A percentile compares a stretch with the other conserved stretches of the same genome.
Conservation (phyloP, 2,888 invertebrate species). For the Oxycera nigricornis region DNA sequence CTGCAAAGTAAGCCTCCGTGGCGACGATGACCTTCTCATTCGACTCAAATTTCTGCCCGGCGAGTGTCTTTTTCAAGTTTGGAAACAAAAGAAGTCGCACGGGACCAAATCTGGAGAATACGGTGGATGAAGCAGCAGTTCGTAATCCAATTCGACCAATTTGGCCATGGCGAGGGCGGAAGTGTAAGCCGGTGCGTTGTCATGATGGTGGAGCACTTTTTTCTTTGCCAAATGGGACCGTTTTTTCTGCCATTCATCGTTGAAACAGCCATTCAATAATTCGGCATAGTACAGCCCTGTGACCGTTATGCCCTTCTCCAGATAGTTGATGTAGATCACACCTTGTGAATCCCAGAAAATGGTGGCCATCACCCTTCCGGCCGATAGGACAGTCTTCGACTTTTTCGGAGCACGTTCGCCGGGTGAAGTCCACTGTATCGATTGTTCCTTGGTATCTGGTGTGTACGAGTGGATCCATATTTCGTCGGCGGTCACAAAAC, state of each 20-base stretch:
- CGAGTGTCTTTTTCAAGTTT: constrained; percentile 3
- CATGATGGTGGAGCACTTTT: neutral
- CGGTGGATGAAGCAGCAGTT: neutral
- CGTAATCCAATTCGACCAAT: neutral
- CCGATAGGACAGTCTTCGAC: constrained; percentile 28
- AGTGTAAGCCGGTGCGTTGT: neutral
- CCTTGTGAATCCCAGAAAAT: neutral
- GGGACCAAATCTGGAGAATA: constrained; percentile 20
- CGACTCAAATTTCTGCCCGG: too few species aligned
- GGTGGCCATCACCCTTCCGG: neutral
- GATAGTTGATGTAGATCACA: neutral
- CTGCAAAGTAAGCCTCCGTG: constrained; percentile 5
- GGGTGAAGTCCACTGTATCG: constrained; percentile 21
- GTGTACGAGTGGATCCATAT: neutral
- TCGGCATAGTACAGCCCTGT: neutral
- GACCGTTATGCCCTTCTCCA: neutral
- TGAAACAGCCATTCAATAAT: neutral
- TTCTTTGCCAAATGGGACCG: neutral
- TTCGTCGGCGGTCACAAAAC: neutral
- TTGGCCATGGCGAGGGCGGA: neutral
- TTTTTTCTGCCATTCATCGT: neutral
- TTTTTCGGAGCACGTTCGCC: constrained; percentile 36
- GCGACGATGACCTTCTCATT: constrained; percentile 6
- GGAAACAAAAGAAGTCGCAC: neutral
- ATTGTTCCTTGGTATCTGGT: neutral